phyloP scores from a whole-genome alignment of 2,888 invertebrate species.

The Volucella bombylans region DNA sequence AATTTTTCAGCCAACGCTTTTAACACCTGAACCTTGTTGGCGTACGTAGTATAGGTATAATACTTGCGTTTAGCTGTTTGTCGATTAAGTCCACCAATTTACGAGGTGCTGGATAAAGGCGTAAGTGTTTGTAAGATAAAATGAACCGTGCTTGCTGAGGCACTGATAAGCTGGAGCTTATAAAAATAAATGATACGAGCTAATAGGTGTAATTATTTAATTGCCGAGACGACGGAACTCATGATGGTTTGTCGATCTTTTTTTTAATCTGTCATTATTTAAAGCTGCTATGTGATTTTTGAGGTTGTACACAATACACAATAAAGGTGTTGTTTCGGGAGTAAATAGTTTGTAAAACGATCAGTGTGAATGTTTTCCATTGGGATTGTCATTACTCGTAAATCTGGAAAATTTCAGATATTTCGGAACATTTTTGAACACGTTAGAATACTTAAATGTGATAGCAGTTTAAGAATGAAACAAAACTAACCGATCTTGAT shows the following conservation, averaged over 20 bases:
- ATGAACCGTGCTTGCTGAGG: not conserved
- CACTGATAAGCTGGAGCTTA: conserved; percentile 26
- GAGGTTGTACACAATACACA: no score
- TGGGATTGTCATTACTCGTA: no score
- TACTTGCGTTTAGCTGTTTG: not conserved
- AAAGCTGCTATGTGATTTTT: not conserved
- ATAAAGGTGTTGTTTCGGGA: no score
- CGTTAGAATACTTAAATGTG: no score
- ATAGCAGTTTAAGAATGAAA: no score
- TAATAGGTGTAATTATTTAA: conserved; percentile 19
- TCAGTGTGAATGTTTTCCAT: no score
- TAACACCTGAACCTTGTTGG: conserved; percentile 18
- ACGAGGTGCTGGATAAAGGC: not conserved
- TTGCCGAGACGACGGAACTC: not conserved
- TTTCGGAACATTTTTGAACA: no score
- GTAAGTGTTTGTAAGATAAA: conserved; percentile 9
- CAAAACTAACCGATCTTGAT: no score
- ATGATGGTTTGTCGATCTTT: not conserved
- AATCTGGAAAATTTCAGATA: no score
- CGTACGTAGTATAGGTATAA: not conserved
- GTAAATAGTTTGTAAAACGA: no score
- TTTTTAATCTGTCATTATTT: not conserved
- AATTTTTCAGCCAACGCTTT: conserved; percentile 18
- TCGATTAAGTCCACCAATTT: conserved; percentile 15
- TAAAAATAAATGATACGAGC: conserved; percentile 1